phyloP scores from a whole-genome alignment of 2,113 vertebrate genomes.

The Lutjanus erythropterus region DNA sequence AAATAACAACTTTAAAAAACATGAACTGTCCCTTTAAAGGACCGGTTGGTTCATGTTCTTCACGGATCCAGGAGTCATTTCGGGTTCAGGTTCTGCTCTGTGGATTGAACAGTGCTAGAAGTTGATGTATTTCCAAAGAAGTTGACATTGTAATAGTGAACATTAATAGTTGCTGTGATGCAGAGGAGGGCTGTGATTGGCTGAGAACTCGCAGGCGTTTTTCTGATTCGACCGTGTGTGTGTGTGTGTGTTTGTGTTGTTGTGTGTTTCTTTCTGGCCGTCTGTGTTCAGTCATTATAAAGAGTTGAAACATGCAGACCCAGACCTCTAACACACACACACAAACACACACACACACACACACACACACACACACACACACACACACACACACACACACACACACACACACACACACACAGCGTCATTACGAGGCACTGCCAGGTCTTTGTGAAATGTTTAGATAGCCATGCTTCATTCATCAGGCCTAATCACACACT shows the following conservation, averaged over 20 bases:
- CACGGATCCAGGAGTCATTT: too few species aligned
- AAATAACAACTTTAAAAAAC: too few species aligned
- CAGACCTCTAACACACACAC: constrained; percentile 6
- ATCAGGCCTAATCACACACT: constrained; percentile 58
- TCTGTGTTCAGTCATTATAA: constrained; percentile 31
- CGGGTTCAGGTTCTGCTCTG: too few species aligned
- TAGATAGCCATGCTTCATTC: constrained; percentile 53
- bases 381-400: constrained; percentile 19
- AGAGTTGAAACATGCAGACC: constrained; percentile 4
- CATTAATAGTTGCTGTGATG: neutral
- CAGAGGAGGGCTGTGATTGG: constrained; percentile 13
- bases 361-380: constrained; percentile 10
- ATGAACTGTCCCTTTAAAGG: too few species aligned
- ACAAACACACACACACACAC: constrained; percentile 13
- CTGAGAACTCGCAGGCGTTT: neutral
- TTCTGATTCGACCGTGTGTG: neutral
- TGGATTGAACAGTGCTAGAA: too few species aligned
- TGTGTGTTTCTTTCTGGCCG: constrained; percentile 12
- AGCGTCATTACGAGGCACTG: constrained; percentile 26
- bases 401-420: constrained; percentile 22
- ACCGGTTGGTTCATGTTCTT: too few species aligned
- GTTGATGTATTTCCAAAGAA: too few species aligned
- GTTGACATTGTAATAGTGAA: too few species aligned
- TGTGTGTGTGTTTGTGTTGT: neutral
- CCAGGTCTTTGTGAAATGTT: constrained; percentile 50